These are phyloP conservation scores for Chrysaora quinquecirrha DNA, from an alignment of 30 jellyfish, hydroid and myxozoan species.

Conservation along the genomic window DNA sequence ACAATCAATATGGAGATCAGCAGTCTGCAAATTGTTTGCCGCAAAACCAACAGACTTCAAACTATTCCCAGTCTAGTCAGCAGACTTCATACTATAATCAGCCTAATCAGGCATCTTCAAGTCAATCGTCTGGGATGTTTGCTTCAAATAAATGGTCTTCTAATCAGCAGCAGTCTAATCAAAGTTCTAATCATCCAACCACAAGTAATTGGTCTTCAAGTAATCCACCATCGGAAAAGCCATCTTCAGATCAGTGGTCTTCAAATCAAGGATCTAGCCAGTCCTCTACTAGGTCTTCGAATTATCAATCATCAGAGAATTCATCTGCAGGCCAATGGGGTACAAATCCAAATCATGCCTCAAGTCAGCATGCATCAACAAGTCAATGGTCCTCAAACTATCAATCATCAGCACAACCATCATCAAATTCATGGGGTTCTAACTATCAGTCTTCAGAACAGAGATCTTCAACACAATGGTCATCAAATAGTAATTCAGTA, in stretches of 20 bases:
- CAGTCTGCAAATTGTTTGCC: too few species aligned
- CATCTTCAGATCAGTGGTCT: neutral
- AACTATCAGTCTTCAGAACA: neutral
- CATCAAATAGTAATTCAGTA: too few species aligned
- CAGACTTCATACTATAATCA: neutral
- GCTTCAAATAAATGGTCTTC: neutral
- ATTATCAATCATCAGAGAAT: too few species aligned
- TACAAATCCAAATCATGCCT: neutral
- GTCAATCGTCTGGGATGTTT: too few species aligned
- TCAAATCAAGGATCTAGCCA: neutral
- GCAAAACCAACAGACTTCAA: too few species aligned
- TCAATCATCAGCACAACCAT: neutral
- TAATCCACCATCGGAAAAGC: neutral
- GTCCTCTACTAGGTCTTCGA: too few species aligned
- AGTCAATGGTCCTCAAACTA: neutral
- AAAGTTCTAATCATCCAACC: neutral
- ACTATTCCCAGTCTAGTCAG: too few species aligned
- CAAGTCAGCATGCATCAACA: neutral
- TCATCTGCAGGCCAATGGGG: too few species aligned
- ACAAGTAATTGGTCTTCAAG: neutral
- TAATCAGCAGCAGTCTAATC: neutral
- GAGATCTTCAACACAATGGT: neutral
- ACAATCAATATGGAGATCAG: too few species aligned
- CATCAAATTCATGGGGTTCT: too few species aligned
- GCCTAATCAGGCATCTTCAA: neutral